Percentiles rank a stretch among this genome's conserved stretches.
Conservation (phyloP, 2,113 vertebrate species). For the Ciconia stormi region DNA sequence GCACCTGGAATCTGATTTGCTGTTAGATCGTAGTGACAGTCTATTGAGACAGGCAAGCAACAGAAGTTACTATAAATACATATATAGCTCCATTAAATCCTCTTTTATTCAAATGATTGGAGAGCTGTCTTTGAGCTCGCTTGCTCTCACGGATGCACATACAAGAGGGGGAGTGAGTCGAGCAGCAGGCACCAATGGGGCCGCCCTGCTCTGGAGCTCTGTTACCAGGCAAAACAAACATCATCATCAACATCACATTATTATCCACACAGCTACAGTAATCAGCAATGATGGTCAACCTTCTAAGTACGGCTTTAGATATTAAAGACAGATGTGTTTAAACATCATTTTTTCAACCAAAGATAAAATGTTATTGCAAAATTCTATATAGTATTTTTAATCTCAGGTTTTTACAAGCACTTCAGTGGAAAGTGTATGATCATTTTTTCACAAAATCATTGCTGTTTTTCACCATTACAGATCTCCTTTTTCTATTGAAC, state of each 20-base stretch:
- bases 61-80: neutral
- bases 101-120: neutral
- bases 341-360: neutral
- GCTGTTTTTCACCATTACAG: neutral
- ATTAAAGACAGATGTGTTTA: neutral
- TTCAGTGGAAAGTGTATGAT: neutral
- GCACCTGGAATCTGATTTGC: neutral
- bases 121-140: neutral
- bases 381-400: neutral
- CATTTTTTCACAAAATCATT: neutral
- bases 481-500: neutral
- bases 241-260: neutral
- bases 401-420: neutral
- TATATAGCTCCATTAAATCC: neutral
- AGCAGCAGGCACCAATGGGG: neutral
- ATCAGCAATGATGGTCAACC: neutral
- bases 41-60: neutral
- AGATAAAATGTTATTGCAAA: neutral
- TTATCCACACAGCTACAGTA: neutral
- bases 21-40: neutral
- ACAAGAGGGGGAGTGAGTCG: neutral
- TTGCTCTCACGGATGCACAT: neutral
- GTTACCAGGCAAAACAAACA: neutral
- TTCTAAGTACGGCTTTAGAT: neutral
- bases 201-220: neutral